Percentiles rank a stretch among this genome's conserved stretches.
Evolutionary conservation across 2,888 invertebrate genomes (phyloP).

Genomic region (Drosophila picticornis): DNA sequence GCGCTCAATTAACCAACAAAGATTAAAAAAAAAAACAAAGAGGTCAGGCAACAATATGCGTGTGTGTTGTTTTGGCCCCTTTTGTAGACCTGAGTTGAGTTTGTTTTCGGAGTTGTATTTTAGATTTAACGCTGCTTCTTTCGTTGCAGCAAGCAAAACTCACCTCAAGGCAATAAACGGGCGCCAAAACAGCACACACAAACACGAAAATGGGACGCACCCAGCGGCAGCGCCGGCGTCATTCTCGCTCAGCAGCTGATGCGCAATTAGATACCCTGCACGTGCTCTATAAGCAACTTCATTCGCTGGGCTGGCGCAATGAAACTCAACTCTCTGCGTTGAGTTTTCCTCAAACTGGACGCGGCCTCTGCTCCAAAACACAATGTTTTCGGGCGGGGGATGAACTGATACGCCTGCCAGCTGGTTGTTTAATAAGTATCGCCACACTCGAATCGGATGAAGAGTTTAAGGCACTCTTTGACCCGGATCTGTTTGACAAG

Average conservation of each 20-base stretch:
- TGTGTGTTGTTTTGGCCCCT: conserved; percentile 81
- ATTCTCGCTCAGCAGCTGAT: conserved; percentile 38
- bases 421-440: conserved; percentile 87
- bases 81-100: conserved; percentile 16
- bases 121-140: conserved; percentile 68
- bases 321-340: conserved; percentile 87
- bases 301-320: conserved; percentile 86
- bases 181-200: conserved; percentile 67
- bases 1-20: background rate
- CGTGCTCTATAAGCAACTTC: conserved; percentile 68
- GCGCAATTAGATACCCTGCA: conserved; percentile 34
- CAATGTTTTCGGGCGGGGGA: conserved; percentile 86
- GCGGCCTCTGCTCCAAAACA: conserved; percentile 89
- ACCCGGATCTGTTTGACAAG: conserved; percentile 63
- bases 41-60: conserved; percentile 70
- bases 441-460: conserved; percentile 87
- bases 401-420: conserved; percentile 88
- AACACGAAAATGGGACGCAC: conserved; percentile 77
- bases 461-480: conserved; percentile 86
- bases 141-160: conserved; percentile 76
- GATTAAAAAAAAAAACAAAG: conserved; percentile 23
- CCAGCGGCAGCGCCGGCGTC: conserved; percentile 64
- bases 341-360: conserved; percentile 89
- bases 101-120: conserved; percentile 11
- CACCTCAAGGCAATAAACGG: conserved; percentile 27